phyloP scores from a whole-genome alignment of 2,113 vertebrate species.

The Amazona vittata region DNA sequence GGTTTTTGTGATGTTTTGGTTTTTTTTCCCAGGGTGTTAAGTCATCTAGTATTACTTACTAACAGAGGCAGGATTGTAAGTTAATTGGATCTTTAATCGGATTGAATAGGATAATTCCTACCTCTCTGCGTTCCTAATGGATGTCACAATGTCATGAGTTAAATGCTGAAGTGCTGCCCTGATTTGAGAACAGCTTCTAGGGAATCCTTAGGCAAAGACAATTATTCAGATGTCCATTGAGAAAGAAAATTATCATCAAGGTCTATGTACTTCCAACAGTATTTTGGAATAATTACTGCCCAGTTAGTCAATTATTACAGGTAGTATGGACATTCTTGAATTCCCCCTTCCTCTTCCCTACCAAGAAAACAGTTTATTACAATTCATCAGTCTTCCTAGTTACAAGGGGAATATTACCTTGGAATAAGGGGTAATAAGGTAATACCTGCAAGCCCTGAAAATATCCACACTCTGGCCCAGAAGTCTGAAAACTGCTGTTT shows the following conservation, averaged over 20 bases:
- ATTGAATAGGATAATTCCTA: slow-evolving; percentile 52
- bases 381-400: not conserved
- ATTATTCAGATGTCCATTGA: not conserved
- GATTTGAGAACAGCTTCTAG: slow-evolving; percentile 1
- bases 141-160: slow-evolving; percentile 14
- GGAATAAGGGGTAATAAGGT: not conserved
- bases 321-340: not conserved
- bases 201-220: slow-evolving; percentile 24
- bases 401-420: not conserved
- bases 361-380: not conserved
- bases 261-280: not conserved
- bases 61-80: not conserved
- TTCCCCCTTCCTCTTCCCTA: not conserved
- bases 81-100: slow-evolving; percentile 61
- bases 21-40: not conserved
- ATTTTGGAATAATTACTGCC: not conserved
- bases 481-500: not conserved
- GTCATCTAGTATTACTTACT: not conserved
- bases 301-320: not conserved
- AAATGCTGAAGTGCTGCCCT: slow-evolving; percentile 13
- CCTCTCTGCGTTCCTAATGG: slow-evolving; percentile 7
- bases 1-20: not conserved
- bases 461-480: not conserved
- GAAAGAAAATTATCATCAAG: not conserved
- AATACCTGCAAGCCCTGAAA: not conserved